Evolutionary conservation across 2,113 vertebrate genomes (phyloP).

Genomic region (Reinhardtius hippoglossoides): DNA sequence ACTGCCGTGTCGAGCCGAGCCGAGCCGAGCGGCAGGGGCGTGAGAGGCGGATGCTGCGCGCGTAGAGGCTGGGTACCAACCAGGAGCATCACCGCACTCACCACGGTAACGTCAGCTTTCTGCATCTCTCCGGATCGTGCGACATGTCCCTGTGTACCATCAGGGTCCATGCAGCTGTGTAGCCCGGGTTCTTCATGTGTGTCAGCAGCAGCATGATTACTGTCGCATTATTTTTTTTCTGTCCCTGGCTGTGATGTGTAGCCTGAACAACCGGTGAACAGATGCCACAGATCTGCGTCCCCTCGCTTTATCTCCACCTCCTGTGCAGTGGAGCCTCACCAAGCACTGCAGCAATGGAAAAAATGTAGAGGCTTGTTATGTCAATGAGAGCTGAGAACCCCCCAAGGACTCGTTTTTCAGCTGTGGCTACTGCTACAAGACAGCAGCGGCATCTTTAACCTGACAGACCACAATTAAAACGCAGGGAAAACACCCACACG

Average conservation of each 20-base stretch:
- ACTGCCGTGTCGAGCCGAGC: conserved; percentile 12
- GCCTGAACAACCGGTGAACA: conserved; percentile 47
- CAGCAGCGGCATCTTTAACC: conserved; percentile 20
- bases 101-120: conserved; percentile 77
- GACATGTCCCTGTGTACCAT: conserved; percentile 20
- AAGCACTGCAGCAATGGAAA: conserved; percentile 40
- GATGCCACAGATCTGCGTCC: background rate
- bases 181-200: conserved; percentile 12
- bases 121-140: conserved; percentile 13
- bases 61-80: conserved; percentile 76
- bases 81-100: conserved; percentile 74
- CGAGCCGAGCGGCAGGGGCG: conserved; percentile 73
- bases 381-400: conserved; percentile 27
- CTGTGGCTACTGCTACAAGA: conserved; percentile 43
- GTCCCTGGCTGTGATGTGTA: conserved; percentile 20
- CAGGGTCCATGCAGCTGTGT: conserved; percentile 2
- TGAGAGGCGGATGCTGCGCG: conserved; percentile 81
- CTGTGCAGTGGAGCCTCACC: conserved; percentile 2
- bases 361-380: conserved; percentile 34
- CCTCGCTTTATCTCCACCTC: background rate
- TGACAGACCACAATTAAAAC: conserved; percentile 47
- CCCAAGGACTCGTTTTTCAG: conserved; percentile 45
- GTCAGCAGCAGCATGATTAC: background rate
- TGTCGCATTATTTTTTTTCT: conserved; percentile 29
- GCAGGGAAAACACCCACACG: conserved; percentile 46